Conservation (phyloP, 2,797 vertebrate species). For the Xenentodon cancila region DNA sequence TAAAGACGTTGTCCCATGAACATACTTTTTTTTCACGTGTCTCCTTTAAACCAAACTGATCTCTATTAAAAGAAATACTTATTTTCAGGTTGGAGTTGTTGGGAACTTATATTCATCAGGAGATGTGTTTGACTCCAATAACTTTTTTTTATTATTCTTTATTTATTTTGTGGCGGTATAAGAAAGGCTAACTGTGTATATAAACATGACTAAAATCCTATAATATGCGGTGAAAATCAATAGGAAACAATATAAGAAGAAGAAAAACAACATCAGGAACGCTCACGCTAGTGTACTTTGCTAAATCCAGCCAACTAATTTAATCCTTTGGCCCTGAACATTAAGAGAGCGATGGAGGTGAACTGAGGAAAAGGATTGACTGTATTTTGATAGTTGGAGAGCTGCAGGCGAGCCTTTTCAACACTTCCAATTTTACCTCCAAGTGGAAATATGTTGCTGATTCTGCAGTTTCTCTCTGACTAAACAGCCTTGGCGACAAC, state of each 20-base stretch:
- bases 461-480: constrained; percentile 59
- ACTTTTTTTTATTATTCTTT: too few relatives aligned
- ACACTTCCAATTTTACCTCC: constrained; percentile 62
- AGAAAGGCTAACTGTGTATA: too few relatives aligned
- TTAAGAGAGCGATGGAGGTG: constrained; percentile 42
- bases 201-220: too few relatives aligned
- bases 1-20: too few relatives aligned
- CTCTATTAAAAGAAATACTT: too few relatives aligned
- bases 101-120: too few relatives aligned
- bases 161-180: too few relatives aligned
- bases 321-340: constrained; percentile 27
- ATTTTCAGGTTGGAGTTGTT: too few relatives aligned
- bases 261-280: neutral
- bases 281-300: constrained; percentile 7
- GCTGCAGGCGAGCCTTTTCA: constrained; percentile 62
- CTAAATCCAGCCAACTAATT: constrained; percentile 18
- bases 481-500: constrained; percentile 72
- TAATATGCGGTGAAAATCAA: too few relatives aligned
- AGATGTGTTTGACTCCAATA: too few relatives aligned
- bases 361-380: constrained; percentile 54
- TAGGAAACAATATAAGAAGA: neutral
- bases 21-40: too few relatives aligned
- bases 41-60: too few relatives aligned
- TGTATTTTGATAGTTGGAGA: constrained; percentile 63
- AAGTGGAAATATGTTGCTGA: constrained; percentile 70